Evolutionary conservation across 2,113 vertebrate species (phyloP).

Genomic region (Callipepla squamata): DNA sequence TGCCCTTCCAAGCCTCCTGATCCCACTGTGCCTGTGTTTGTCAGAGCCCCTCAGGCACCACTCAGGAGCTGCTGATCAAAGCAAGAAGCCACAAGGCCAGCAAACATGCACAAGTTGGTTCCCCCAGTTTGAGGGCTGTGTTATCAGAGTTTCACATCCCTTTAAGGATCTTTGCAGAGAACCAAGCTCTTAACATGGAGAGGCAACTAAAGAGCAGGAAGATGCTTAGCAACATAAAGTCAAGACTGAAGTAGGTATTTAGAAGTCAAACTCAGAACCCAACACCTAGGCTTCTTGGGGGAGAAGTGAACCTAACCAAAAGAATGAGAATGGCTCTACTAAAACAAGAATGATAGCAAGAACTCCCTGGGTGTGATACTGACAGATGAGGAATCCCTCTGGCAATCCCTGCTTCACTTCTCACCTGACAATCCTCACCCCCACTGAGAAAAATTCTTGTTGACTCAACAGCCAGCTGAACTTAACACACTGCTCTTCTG

Average conservation of each 20-base stretch:
- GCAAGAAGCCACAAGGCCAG: neutral
- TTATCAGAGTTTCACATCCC: neutral
- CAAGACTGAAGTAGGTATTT: neutral
- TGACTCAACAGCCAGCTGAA: neutral
- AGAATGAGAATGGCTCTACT: neutral
- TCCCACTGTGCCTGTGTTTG: neutral
- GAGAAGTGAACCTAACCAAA: neutral
- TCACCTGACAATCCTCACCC: neutral
- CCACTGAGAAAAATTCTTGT: neutral
- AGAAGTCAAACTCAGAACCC: neutral
- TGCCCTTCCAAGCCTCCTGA: neutral
- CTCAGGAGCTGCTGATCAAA: rapidly evolving
- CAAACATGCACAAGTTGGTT: rapidly evolving
- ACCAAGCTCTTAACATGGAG: neutral
- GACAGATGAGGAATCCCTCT: neutral
- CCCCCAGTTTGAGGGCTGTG: neutral
- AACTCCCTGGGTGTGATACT: neutral
- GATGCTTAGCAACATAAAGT: neutral
- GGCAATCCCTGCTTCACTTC: neutral
- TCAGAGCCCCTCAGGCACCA: neutral
- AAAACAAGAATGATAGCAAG: neutral
- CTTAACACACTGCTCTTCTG: neutral
- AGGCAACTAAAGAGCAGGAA: neutral
- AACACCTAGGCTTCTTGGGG: neutral
- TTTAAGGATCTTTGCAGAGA: neutral